A percentile compares a stretch with the other conserved stretches of the same genome.
phyloP scores from a whole-genome alignment of 2,888 invertebrate genomes.

The Nephrotoma guestfalica region DNA sequence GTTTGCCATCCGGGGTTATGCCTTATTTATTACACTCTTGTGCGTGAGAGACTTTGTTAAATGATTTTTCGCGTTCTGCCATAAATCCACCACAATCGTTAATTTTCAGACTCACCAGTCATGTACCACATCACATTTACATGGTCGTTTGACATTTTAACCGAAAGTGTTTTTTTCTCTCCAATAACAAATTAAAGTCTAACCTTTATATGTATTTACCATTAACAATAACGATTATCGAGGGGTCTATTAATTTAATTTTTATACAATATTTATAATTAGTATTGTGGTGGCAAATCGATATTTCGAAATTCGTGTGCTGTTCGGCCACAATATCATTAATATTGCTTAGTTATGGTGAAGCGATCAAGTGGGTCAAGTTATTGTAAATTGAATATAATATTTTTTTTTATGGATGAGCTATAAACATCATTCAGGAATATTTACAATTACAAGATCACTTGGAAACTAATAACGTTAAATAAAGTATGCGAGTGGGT shows the following conservation, averaged over 20 bases:
- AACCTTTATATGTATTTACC: neutral
- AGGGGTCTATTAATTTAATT: neutral
- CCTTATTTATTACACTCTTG: neutral
- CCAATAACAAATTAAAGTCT: neutral
- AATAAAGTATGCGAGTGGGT: neutral
- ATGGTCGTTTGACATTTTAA: neutral
- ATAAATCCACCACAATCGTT: neutral
- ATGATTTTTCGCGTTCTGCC: neutral
- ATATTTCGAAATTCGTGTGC: neutral
- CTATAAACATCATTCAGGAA: neutral
- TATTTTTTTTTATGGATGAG: neutral
- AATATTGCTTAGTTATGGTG: neutral
- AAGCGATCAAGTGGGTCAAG: neutral
- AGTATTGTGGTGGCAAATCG: neutral
- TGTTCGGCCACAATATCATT: neutral
- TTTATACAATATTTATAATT: neutral
- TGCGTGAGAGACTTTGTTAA: neutral
- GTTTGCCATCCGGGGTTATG: neutral
- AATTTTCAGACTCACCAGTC: neutral
- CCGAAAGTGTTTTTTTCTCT: neutral
- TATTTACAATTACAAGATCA: neutral
- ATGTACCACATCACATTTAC: neutral
- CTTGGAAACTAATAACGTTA: neutral
- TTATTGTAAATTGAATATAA: neutral
- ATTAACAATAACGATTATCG: neutral